Evolutionary conservation across 2,888 invertebrate species (phyloP).

Genomic region (Hofmannophila pseudospretella): DNA sequence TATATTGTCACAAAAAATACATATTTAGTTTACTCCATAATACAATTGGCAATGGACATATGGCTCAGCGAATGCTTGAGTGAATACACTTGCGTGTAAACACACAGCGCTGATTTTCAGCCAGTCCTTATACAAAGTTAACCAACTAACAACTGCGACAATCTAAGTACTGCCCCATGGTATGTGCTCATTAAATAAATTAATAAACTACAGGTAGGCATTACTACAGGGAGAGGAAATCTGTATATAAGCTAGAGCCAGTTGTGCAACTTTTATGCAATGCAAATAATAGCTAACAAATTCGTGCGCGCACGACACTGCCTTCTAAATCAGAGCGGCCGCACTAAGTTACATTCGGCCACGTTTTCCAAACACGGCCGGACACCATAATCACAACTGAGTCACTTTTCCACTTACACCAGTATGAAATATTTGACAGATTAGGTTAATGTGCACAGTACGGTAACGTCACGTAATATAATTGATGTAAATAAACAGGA

Average conservation of each 20-base stretch:
- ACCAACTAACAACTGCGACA: too few species aligned
- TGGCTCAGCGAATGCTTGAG: too few species aligned
- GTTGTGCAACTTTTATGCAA: constrained; percentile 52
- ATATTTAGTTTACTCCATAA: too few species aligned
- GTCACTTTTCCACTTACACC: constrained; percentile 10
- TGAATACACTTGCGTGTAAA: too few species aligned
- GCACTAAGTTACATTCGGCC: constrained; percentile 1
- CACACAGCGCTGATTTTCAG: too few species aligned
- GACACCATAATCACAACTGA: constrained; percentile 8
- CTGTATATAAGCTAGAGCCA: constrained; percentile 38
- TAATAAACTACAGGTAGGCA: too few species aligned
- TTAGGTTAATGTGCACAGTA: constrained; percentile 14
- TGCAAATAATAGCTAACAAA: constrained; percentile 37
- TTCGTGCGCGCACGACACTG: constrained; percentile 34
- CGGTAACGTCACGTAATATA: constrained; percentile 32
- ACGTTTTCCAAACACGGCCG: constrained; percentile 6
- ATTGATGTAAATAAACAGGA: constrained; percentile 70
- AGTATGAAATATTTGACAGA: constrained; percentile 1
- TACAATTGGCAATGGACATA: too few species aligned
- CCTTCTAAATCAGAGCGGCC: constrained; percentile 15
- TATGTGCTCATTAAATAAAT: too few species aligned
- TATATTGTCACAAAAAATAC: too few species aligned
- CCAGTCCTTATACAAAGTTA: too few species aligned
- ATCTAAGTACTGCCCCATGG: too few species aligned
- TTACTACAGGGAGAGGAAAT: too few species aligned